Percentiles rank a stretch among this genome's conserved stretches.
These are phyloP conservation scores for Ceratothoa steindachneri DNA, from an alignment of 2,888 invertebrate species.

Conservation along the genomic window DNA sequence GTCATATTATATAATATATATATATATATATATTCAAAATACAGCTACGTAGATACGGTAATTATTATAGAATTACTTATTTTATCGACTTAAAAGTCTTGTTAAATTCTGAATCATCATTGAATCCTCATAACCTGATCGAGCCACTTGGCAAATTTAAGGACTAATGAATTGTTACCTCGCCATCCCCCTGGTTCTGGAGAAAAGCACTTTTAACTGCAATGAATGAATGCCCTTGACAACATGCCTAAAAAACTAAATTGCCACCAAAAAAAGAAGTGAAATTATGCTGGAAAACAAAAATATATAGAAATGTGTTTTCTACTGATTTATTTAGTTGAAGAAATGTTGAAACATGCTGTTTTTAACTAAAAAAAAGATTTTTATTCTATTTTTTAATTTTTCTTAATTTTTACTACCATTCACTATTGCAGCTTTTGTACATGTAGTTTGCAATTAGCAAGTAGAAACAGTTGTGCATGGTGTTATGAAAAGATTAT, in stretches of 20 bases:
- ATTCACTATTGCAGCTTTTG: not conserved
- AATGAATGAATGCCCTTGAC: not conserved
- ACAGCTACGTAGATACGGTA: not conserved
- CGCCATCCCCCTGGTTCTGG: conserved; percentile 8
- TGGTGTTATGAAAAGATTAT: not conserved
- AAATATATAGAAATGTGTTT: not conserved
- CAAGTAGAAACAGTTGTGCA: not conserved
- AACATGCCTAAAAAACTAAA: not conserved
- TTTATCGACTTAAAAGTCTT: not conserved
- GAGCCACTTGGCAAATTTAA: not conserved
- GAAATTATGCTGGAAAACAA: not conserved
- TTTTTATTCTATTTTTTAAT: too few species aligned
- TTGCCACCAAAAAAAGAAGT: not conserved
- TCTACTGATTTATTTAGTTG: too few species aligned
- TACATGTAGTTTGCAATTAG: not conserved
- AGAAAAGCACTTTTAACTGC: not conserved
- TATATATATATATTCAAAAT: not conserved
- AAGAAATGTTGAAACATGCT: too few species aligned
- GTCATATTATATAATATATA: not conserved
- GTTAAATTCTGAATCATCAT: not conserved
- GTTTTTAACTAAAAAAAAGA: too few species aligned
- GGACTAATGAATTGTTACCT: not conserved
- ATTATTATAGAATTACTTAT: not conserved
- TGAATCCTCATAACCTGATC: not conserved
- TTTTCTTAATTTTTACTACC: not conserved